Percentiles rank a stretch among this genome's conserved stretches.
Conservation (phyloP, 2,797 vertebrate species). For the Avahi laniger region DNA sequence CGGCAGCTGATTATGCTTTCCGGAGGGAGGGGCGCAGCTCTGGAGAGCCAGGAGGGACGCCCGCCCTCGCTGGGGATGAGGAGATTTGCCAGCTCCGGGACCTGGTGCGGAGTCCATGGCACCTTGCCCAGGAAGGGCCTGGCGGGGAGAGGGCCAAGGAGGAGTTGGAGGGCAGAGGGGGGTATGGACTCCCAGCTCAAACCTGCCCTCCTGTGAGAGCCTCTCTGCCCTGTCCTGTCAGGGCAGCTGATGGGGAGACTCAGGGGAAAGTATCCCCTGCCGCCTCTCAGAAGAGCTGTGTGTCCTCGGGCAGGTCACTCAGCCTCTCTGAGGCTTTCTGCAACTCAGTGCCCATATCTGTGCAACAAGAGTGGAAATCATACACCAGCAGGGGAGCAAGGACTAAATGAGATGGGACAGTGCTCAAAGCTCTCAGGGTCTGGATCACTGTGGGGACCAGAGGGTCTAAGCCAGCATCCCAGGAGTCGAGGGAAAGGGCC, state of each 20-base stretch:
- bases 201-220: not conserved
- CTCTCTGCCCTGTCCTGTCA: rapidly evolving
- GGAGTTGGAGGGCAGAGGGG: not conserved
- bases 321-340: not conserved
- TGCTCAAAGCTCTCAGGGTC: not conserved
- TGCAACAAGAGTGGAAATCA: not conserved
- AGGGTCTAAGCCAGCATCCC: rapidly evolving
- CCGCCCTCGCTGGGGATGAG: rapidly evolving
- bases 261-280: rapidly evolving
- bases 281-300: not conserved
- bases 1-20: conserved; percentile 20
- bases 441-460: not conserved
- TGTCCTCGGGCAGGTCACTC: rapidly evolving
- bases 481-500: not conserved
- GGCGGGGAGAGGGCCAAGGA: not conserved
- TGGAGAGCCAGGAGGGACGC: not conserved
- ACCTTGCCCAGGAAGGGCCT: not conserved
- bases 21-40: not conserved
- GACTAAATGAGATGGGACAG: rapidly evolving
- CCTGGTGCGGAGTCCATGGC: not conserved
- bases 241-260: too few species aligned
- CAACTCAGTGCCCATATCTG: not conserved
- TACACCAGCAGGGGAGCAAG: rapidly evolving
- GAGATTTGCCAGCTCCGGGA: not conserved
- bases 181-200: not conserved